phyloP scores from a whole-genome alignment of 2,113 vertebrate genomes.

The Danio rerio region DNA sequence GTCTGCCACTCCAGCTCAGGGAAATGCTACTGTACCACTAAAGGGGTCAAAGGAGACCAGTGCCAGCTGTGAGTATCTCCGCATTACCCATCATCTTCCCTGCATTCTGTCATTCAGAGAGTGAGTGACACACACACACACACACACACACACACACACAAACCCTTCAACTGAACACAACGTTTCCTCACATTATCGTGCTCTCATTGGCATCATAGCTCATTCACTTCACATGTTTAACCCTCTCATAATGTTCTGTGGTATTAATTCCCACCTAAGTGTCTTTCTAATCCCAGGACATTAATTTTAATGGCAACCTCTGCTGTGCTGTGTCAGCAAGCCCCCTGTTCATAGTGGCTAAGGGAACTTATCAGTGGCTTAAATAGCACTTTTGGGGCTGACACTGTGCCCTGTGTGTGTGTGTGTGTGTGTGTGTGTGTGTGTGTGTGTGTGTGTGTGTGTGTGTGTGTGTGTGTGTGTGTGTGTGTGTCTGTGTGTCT shows the following conservation, averaged over 20 bases:
- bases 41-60: slow-evolving; percentile 97
- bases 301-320: slow-evolving; percentile 44
- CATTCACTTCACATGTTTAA: slow-evolving; percentile 2
- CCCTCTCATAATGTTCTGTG: neutral
- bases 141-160: too few relatives aligned
- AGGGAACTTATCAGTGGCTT: slow-evolving; percentile 11
- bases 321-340: slow-evolving; percentile 47
- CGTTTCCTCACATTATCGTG: neutral
- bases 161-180: neutral
- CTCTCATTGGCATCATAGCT: slow-evolving; percentile 3
- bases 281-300: slow-evolving; percentile 16
- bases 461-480: neutral
- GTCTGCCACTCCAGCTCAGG: slow-evolving; percentile 92
- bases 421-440: neutral
- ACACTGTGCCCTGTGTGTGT: slow-evolving; percentile 25
- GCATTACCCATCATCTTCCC: slow-evolving; percentile 9
- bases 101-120: neutral
- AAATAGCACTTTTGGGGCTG: slow-evolving; percentile 47
- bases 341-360: neutral
- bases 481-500: neutral
- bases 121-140: neutral
- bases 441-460: slow-evolving; percentile 11
- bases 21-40: slow-evolving; percentile 96
- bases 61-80: slow-evolving; percentile 92
- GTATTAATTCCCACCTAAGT: slow-evolving; percentile 11